phyloP scores from a whole-genome alignment of 2,797 vertebrate genomes.

The Serranus cabrilla region DNA sequence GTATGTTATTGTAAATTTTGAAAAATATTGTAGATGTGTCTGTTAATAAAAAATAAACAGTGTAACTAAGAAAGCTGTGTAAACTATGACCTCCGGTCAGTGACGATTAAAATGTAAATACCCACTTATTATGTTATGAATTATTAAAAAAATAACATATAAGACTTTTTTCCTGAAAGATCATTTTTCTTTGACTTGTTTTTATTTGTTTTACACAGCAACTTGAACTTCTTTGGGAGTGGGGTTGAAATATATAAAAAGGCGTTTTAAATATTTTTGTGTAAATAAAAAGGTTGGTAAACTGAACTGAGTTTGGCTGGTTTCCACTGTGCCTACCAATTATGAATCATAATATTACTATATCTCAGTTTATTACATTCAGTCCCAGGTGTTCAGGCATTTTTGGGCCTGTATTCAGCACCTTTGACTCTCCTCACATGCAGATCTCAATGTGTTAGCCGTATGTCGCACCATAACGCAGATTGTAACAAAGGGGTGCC shows the following conservation, averaged over 20 bases:
- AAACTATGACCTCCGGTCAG: not conserved
- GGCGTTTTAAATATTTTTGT: not conserved
- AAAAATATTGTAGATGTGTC: too few species aligned
- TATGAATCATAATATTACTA: not conserved
- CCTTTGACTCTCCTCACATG: slow-evolving; percentile 59
- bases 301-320: not conserved
- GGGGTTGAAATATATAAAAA: not conserved
- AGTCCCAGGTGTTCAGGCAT: slow-evolving; percentile 16
- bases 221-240: too few species aligned
- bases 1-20: not conserved
- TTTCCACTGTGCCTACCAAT: not conserved
- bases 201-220: too few species aligned
- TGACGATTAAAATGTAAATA: not conserved
- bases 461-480: slow-evolving; percentile 78
- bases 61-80: not conserved
- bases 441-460: slow-evolving; percentile 69
- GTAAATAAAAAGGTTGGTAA: not conserved
- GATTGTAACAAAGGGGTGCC: slow-evolving; percentile 82
- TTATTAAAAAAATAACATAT: too few species aligned
- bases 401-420: slow-evolving; percentile 34
- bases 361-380: slow-evolving; percentile 15
- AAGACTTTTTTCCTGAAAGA: too few species aligned
- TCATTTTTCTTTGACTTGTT: too few species aligned
- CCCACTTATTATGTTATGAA: not conserved
- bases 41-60: not conserved